Conservation (phyloP, 1,140 invertebrate species). For the Drosophila repleta region DNA sequence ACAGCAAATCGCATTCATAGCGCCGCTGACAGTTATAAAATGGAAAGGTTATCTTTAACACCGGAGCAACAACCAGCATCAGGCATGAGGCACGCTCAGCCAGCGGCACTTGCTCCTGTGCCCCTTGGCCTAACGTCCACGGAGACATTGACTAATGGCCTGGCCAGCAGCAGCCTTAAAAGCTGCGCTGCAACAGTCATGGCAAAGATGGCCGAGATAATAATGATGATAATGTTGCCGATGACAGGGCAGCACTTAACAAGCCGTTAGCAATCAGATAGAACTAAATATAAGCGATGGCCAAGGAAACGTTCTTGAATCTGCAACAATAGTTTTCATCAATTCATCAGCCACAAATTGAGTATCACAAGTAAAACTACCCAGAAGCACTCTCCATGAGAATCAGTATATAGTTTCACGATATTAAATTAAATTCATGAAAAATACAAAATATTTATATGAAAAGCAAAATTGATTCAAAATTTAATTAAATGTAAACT, state of each 20-base stretch:
- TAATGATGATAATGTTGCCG: constrained; percentile 37
- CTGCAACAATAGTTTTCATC: background rate
- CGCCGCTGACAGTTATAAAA: constrained; percentile 69
- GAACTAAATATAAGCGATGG: constrained; percentile 58
- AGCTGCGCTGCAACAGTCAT: constrained; percentile 3
- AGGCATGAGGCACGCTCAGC: constrained; percentile 15
- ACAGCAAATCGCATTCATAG: constrained; percentile 49
- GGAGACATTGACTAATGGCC: constrained; percentile 71
- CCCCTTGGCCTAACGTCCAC: constrained; percentile 17
- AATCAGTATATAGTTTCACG: too few relatives aligned
- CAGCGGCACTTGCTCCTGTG: constrained; percentile 41
- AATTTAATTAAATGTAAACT: background rate
- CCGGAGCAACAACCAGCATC: constrained; percentile 24
- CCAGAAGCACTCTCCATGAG: too few relatives aligned
- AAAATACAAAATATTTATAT: too few relatives aligned
- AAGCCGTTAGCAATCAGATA: constrained; percentile 53
- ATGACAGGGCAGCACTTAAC: constrained; percentile 66
- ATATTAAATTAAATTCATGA: too few relatives aligned
- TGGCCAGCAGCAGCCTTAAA: constrained; percentile 13
- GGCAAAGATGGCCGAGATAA: constrained; percentile 10
- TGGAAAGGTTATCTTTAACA: constrained; percentile 68
- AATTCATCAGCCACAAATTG: background rate
- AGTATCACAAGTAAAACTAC: background rate
- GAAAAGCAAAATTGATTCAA: too few relatives aligned
- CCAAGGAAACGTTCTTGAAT: constrained; percentile 10